Base-by-base conservation (phyloP, 2,113 vertebrate genomes). In the Myiagra hebetior region DNA sequence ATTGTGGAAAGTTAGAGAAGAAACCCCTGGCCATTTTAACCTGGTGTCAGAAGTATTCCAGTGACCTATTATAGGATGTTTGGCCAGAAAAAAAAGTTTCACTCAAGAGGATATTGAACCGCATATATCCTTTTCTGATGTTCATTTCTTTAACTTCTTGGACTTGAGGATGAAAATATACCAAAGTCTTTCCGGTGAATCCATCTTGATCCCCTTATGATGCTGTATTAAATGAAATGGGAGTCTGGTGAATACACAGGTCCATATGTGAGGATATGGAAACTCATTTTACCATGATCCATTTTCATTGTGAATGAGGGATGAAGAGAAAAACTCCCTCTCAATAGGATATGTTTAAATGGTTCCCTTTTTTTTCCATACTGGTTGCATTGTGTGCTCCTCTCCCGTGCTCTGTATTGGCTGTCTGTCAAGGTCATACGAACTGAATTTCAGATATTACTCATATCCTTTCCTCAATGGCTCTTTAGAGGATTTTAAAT, bases 401-500 rank as follows among this genome's bases (percentile, higher is more conserved):
- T 91, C 63, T 91, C 28, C 23, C 1, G 1, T 94, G 46, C 22
- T 95, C 60, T 91, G 30, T 52, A 76, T 91, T 96, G 96, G 88
- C 85, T 85, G 14, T 84, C 88, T 91, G 92, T 95, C 89, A 94
- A 95, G 94, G 78, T 96, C 70, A 90, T 93, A 84, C 28, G 80
- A 89, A 82, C 33, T 55, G 62, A 91, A 76, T 96, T 95, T 97
- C 83, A 93, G 53, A 64, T 93, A 94, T 96, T 96, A 96, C 35
- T 88, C 69, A 78, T 81, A 95, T 95, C 39, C 65, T 79, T 88
- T 78, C 93, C 88, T 96, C 95, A 95, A 95, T 91, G 64, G 31
- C 67, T 97, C 93, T 96, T 97, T 97, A 95, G 91, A 81, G 79
- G 46, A 39, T 96, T 96, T 97, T 84, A 89, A 86, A 93, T 59